phyloP scores from a whole-genome alignment of 2,113 vertebrate genomes.

The Xiphophorus hellerii region DNA sequence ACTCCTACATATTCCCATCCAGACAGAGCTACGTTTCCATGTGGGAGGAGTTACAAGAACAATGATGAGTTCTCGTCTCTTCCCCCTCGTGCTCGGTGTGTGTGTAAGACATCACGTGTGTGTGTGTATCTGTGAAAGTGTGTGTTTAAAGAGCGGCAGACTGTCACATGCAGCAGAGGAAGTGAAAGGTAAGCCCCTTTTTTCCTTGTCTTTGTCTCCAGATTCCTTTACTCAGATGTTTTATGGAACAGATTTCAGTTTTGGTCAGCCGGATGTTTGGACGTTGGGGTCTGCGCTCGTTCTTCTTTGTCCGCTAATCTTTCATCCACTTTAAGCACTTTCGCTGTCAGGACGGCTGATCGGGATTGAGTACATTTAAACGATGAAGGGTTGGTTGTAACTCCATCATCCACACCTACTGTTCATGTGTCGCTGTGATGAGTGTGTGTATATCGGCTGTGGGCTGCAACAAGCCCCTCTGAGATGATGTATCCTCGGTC shows the following conservation, averaged over 20 bases:
- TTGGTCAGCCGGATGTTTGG: background rate
- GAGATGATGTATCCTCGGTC: slow-evolving; percentile 37
- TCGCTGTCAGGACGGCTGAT: slow-evolving; percentile 33
- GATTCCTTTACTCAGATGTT: slow-evolving; percentile 15
- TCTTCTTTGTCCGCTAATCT: slow-evolving; percentile 60
- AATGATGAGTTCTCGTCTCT: slow-evolving; percentile 76
- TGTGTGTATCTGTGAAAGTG: slow-evolving; percentile 17
- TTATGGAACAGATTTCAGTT: too few species aligned
- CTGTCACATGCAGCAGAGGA: slow-evolving; percentile 47
- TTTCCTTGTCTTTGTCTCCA: slow-evolving; percentile 47
- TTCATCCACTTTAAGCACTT: slow-evolving; percentile 42
- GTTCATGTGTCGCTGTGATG: slow-evolving; percentile 50
- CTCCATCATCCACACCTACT: slow-evolving; percentile 60
- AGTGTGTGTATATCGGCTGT: slow-evolving; percentile 29
- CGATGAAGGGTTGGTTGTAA: slow-evolving; percentile 52
- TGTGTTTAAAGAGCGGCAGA: slow-evolving; percentile 32
- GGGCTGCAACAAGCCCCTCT: slow-evolving; percentile 38
- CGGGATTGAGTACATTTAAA: slow-evolving; percentile 46
- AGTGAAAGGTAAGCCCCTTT: slow-evolving; percentile 69
- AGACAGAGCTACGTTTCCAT: slow-evolving; percentile 56
- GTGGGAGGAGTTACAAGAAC: slow-evolving; percentile 80
- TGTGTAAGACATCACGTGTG: slow-evolving; percentile 37
- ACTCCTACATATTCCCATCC: slow-evolving; percentile 62
- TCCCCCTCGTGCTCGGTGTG: slow-evolving; percentile 44
- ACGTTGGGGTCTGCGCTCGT: background rate